These are phyloP conservation scores for western clawed frog (Xenopus tropicalis) DNA, from an alignment of 2,113 vertebrate species.

Conservation along the genomic window DNA sequence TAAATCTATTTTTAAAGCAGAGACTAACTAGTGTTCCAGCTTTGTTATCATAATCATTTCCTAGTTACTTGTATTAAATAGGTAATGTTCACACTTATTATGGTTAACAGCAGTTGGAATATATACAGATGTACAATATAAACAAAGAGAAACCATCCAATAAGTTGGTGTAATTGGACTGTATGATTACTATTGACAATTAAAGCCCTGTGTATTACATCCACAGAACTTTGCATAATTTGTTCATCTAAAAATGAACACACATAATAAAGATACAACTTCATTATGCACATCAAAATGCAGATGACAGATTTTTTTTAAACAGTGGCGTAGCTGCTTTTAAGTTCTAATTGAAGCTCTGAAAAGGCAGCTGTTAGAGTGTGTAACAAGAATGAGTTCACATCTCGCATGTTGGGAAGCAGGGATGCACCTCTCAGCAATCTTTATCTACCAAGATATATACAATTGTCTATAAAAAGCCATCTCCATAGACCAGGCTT, in stretches of 20 bases:
- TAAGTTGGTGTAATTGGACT: too few relatives aligned
- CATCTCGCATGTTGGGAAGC: conserved; percentile 15
- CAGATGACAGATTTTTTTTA: conserved; percentile 8
- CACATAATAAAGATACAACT: not conserved
- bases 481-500: conserved; percentile 5
- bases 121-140: too few relatives aligned
- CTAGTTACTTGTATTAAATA: too few relatives aligned
- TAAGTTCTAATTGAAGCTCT: conserved; percentile 29
- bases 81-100: too few relatives aligned
- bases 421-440: conserved; percentile 11
- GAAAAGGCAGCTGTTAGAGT: conserved; percentile 24
- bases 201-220: too few relatives aligned
- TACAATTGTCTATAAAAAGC: conserved; percentile 1
- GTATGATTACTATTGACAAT: too few relatives aligned
- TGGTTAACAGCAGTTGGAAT: too few relatives aligned
- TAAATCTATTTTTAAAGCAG: too few relatives aligned
- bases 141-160: too few relatives aligned
- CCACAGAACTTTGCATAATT: too few relatives aligned
- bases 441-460: conserved; percentile 14
- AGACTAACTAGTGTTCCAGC: too few relatives aligned
- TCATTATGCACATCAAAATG: conserved; percentile 23
- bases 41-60: too few relatives aligned
- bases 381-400: not conserved
- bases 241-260: not conserved
- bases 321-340: conserved; percentile 15